A percentile compares a stretch with the other conserved stretches of the same genome.
Evolutionary conservation across 2,888 invertebrate genomes (phyloP).

Genomic region (Campoletis raptor): DNA sequence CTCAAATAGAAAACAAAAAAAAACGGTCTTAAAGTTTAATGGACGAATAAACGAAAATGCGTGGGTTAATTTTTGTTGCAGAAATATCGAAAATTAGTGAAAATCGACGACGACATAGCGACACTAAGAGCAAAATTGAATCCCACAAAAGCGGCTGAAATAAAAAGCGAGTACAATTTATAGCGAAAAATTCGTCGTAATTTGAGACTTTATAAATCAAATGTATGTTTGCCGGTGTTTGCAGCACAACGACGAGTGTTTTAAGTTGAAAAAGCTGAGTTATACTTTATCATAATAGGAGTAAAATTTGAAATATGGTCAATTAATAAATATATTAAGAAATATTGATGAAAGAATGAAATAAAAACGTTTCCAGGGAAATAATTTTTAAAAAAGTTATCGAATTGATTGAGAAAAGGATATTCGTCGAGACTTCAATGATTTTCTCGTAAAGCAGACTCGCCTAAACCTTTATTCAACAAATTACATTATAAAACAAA

Average conservation of each 20-base stretch:
- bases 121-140: conserved; percentile 91
- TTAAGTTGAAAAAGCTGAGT: not conserved
- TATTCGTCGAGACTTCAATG: not conserved
- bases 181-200: conserved; percentile 53
- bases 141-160: conserved; percentile 76
- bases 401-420: not conserved
- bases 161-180: conserved; percentile 76
- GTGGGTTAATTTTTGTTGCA: conserved; percentile 81
- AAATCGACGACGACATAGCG: conserved; percentile 93
- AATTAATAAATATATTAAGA: not conserved
- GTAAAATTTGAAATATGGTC: not conserved
- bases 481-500: conserved; percentile 52
- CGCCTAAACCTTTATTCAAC: conserved; percentile 59
- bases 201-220: conserved; percentile 34
- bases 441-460: conserved; percentile 13
- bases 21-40: not conserved
- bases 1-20: conserved; percentile 60
- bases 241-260: conserved; percentile 59
- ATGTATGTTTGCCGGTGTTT: conserved; percentile 59
- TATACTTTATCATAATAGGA: not conserved
- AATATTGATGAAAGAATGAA: not conserved
- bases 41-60: not conserved
- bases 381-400: not conserved
- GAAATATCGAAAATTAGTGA: conserved; percentile 93
- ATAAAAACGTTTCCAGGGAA: not conserved